A percentile compares a stretch with the other conserved stretches of the same genome.
phyloP scores from a whole-genome alignment of 2,113 vertebrate species.

The Fulmarus glacialis region DNA sequence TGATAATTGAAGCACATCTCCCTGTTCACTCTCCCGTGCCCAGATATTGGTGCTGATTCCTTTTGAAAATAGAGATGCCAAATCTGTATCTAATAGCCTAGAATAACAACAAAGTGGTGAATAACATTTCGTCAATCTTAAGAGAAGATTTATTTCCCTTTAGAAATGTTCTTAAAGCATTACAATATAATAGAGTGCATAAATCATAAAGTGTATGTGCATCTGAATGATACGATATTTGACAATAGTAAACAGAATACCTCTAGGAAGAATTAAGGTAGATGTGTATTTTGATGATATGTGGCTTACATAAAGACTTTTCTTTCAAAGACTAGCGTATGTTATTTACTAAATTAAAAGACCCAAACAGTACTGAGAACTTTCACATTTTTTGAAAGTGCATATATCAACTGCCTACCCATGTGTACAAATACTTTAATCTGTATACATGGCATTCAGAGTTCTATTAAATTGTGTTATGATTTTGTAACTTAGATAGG shows the following conservation, averaged over 20 bases:
- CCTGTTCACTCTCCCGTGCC: accelerated
- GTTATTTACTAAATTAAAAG: not conserved
- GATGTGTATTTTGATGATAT: not conserved
- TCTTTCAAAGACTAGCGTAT: not conserved
- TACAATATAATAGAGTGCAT: not conserved
- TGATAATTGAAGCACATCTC: not conserved
- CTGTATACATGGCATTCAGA: not conserved
- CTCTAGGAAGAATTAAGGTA: not conserved
- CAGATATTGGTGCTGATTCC: not conserved
- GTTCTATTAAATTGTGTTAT: not conserved
- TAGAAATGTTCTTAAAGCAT: not conserved
- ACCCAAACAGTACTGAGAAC: not conserved
- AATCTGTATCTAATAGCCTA: not conserved
- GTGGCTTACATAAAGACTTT: not conserved
- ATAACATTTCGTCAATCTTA: not conserved
- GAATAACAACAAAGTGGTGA: not conserved
- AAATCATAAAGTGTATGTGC: not conserved
- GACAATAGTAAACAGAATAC: not conserved
- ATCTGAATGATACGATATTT: not conserved
- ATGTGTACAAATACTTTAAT: not conserved
- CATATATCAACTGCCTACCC: not conserved
- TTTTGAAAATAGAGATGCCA: not conserved
- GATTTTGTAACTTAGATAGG: not conserved
- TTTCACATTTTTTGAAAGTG: not conserved
- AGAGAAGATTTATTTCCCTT: not conserved